Evolutionary conservation across 2,113 vertebrate genomes (phyloP).

Genomic region (Malurus elegans): DNA sequence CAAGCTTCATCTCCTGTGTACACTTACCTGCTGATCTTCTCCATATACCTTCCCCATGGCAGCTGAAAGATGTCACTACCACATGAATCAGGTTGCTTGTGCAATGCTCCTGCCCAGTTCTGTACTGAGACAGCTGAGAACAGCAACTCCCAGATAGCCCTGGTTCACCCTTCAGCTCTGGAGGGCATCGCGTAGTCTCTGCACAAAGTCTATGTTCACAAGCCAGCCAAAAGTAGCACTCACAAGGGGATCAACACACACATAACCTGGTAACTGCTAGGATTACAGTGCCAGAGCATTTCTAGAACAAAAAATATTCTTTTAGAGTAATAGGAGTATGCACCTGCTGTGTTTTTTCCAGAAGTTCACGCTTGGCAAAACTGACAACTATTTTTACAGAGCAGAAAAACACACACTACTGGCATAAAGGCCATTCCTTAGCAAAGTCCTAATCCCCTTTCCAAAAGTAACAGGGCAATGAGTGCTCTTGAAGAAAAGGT

Average conservation of each 20-base stretch:
- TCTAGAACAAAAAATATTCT: background rate
- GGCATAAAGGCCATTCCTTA: background rate
- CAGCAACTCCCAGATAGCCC: background rate
- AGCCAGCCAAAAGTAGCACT: background rate
- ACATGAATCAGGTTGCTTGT: background rate
- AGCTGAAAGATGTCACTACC: background rate
- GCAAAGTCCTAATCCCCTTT: background rate
- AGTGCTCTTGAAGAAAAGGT: conserved; percentile 49
- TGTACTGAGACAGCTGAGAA: background rate
- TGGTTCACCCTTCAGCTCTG: background rate
- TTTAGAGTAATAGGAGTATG: background rate
- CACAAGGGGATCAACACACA: background rate
- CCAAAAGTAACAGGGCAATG: conserved; percentile 19
- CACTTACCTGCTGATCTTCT: background rate
- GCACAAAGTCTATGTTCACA: background rate
- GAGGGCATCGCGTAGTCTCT: background rate
- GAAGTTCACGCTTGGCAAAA: background rate
- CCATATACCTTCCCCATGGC: background rate
- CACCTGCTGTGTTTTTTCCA: background rate
- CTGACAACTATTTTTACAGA: background rate
- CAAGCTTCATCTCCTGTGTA: background rate
- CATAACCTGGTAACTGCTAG: background rate
- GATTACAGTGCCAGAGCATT: background rate
- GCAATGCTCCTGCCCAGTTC: background rate
- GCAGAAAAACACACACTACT: background rate